Base-by-base conservation (phyloP, 2,113 vertebrate genomes). In the Odocoileus hemionus region DNA sequence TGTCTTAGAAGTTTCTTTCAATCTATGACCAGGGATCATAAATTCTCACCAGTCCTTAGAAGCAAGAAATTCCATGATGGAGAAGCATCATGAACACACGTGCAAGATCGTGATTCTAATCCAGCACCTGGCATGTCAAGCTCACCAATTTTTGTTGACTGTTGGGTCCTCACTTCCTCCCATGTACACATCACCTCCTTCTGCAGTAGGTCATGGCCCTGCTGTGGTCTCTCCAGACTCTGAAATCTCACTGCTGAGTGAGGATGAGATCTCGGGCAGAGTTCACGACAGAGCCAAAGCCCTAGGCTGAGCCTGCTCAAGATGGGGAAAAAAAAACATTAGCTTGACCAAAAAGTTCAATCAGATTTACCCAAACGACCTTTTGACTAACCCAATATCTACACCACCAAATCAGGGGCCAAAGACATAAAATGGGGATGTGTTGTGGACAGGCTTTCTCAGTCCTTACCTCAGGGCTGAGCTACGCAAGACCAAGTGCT, bases 361-460 rank as follows among this genome's bases (percentile, higher is more conserved):
- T 70, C 64, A 36, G 17, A 9, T 70, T 70, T 70, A n/a, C 17
- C n/a, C 2, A 0, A 36, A 36, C 1, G 1, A 36, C n/a, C 17
- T 70, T 70, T 36, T 70, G n/a, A 70, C n/a, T n/a, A 21, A 21
- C 64, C 64, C n/a, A 70, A 70, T 36, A 70, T 9, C n/a, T 23
- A 17, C 0, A 21, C 19, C 12, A 4, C 36, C 61, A 50, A 33
- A 14, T 45, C 25, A 16, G 30, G 36, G n/a, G 25, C 54, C 52
- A 14, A 21, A 76, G 36, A 26, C 39, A 25, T 39, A 47, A 76
- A 36, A 33, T 17, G 14, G 23, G n/a, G 60, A 2, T 28, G 25
- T 45, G 39, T 26, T 28, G 26, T 15, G 60, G 74, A 60, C 1
- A 78, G 30, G 21, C 50, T 14, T 64, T 50, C 39, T 43, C 28